These are phyloP conservation scores for Sphinx pinastri DNA, from an alignment of 2,888 invertebrate species.

Conservation along the genomic window DNA sequence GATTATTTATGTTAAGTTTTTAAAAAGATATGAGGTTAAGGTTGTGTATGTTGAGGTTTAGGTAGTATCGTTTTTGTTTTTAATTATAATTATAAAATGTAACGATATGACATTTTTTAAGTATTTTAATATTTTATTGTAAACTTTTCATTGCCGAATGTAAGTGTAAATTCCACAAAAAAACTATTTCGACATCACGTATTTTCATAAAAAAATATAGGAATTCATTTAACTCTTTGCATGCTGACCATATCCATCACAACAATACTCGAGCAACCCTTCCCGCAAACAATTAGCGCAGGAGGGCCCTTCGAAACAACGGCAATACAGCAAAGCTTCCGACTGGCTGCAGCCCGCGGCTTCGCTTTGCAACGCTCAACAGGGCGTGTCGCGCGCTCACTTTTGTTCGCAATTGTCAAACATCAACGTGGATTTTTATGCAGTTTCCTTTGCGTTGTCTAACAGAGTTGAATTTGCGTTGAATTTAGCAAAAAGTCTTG, in stretches of 20 bases:
- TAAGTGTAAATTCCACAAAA: too few relatives aligned
- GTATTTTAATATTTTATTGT: too few relatives aligned
- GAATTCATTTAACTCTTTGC: not conserved
- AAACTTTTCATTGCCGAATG: too few relatives aligned
- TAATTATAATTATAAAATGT: too few relatives aligned
- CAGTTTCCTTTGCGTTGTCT: conserved; percentile 14
- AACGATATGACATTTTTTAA: too few relatives aligned
- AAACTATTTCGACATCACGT: not conserved
- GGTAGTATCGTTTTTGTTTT: too few relatives aligned
- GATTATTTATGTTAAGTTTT: not conserved
- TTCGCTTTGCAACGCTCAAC: conserved; percentile 71
- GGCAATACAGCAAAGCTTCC: conserved; percentile 73
- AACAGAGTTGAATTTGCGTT: too few relatives aligned
- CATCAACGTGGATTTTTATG: conserved; percentile 50
- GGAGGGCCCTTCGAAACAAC: conserved; percentile 77
- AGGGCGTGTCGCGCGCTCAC: conserved; percentile 54
- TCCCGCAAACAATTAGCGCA: conserved; percentile 82
- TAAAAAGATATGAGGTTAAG: not conserved
- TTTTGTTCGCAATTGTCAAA: conserved; percentile 54
- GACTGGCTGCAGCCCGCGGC: conserved; percentile 72
- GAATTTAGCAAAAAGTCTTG: too few relatives aligned
- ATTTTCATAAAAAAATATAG: not conserved
- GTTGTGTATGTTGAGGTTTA: not conserved
- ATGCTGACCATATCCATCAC: conserved; percentile 57
- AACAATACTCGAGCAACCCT: conserved; percentile 81